Conservation (phyloP, 2,113 vertebrate species). For the Nothoprocta perdicaria region DNA sequence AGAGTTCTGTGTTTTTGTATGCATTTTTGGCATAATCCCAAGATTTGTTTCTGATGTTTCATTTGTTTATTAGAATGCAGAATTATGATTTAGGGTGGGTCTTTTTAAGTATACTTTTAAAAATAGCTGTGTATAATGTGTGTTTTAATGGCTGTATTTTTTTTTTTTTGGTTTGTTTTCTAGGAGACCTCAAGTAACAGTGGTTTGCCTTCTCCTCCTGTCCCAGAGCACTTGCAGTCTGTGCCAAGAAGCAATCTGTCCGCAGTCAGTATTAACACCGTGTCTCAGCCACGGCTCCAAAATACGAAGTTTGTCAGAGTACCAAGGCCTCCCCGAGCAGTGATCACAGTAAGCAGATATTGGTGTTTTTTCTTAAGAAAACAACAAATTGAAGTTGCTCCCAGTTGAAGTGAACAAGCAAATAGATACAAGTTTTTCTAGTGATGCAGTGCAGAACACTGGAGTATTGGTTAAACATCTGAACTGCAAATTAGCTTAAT, state of each 20-base stretch:
- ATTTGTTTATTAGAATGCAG: background rate
- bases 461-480: background rate
- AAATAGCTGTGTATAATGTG: background rate
- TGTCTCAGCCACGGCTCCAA: slow-evolving; percentile 79
- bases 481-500: background rate
- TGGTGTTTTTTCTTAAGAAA: background rate
- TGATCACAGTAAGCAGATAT: slow-evolving; percentile 80
- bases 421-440: background rate
- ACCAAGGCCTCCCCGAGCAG: slow-evolving; percentile 80
- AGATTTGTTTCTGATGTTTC: background rate
- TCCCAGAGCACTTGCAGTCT: slow-evolving; percentile 71
- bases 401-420: background rate
- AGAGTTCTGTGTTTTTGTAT: background rate
- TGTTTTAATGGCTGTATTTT: background rate
- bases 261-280: slow-evolving; percentile 87
- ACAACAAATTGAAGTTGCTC: background rate
- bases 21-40: background rate
- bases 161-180: background rate
- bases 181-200: slow-evolving; percentile 85
- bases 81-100: background rate
- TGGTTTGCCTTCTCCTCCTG: slow-evolving; percentile 84
- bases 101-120: background rate
- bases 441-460: background rate
- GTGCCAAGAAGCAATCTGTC: slow-evolving; percentile 83
- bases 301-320: slow-evolving; percentile 85